These are phyloP conservation scores for Falco columbarius DNA, from an alignment of 2,797 vertebrate genomes.

Conservation along the genomic window DNA sequence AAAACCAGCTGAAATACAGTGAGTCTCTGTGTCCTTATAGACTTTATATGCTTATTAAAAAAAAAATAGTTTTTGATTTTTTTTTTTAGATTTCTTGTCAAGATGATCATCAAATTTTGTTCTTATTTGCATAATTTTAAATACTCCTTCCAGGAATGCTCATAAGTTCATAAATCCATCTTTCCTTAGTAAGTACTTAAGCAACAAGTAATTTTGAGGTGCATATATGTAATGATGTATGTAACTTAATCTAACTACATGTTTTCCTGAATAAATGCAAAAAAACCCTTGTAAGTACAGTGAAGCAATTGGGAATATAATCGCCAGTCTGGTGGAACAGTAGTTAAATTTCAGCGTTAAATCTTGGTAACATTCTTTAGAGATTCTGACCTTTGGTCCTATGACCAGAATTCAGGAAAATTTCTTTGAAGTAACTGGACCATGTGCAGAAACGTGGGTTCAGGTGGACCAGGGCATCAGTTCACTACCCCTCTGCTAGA, in stretches of 20 bases:
- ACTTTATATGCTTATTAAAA: background rate
- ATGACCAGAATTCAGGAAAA: background rate
- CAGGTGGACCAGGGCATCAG: background rate
- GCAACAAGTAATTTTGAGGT: background rate
- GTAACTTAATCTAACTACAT: background rate
- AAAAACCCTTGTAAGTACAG: background rate
- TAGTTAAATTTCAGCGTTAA: background rate
- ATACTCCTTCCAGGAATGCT: background rate
- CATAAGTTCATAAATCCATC: background rate
- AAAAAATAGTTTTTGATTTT: background rate
- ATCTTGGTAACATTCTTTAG: background rate
- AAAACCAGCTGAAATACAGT: background rate
- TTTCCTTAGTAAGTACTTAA: background rate
- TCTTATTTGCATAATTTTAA: background rate
- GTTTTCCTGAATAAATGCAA: background rate
- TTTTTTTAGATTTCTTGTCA: background rate
- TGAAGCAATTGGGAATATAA: background rate
- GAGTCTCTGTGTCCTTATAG: background rate
- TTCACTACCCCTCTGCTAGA: background rate
- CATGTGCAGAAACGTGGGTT: background rate
- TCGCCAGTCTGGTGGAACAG: background rate
- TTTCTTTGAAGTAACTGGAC: background rate
- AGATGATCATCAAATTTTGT: background rate
- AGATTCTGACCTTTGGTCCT: background rate
- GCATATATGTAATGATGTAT: background rate